phyloP scores from a whole-genome alignment of 2,888 invertebrate genomes.

The Lithosia quadra region DNA sequence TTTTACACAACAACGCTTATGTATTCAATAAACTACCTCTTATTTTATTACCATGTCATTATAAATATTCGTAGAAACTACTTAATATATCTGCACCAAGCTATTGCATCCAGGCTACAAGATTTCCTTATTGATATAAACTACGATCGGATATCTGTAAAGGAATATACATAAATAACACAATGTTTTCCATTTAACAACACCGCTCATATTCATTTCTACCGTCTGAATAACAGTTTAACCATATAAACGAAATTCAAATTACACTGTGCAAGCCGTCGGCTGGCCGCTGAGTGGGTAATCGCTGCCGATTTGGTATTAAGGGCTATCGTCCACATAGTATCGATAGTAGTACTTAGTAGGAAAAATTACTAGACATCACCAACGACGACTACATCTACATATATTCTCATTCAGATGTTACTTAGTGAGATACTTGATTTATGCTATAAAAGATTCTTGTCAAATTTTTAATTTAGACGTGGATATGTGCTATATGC shows the following conservation, averaged over 20 bases:
- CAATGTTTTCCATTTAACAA: slow-evolving; percentile 29
- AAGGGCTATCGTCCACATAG: slow-evolving; percentile 44
- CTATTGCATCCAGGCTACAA: not conserved
- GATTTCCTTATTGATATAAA: slow-evolving; percentile 15
- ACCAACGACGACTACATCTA: slow-evolving; percentile 18
- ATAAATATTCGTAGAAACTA: slow-evolving; percentile 12
- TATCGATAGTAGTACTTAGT: not conserved
- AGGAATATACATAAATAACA: slow-evolving; percentile 13
- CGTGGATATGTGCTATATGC: no score
- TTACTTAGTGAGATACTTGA: not conserved
- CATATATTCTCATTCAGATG: not conserved
- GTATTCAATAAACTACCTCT: not conserved
- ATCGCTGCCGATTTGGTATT: slow-evolving; percentile 58
- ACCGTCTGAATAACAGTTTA: slow-evolving; percentile 61
- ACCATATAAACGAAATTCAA: slow-evolving; percentile 68
- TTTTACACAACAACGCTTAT: not conserved
- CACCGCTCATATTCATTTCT: slow-evolving; percentile 34
- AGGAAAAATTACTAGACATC: not conserved
- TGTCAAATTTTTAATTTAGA: no score
- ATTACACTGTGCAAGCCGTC: slow-evolving; percentile 62
- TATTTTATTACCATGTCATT: slow-evolving; percentile 2
- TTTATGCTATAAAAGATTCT: not conserved
- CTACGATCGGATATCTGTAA: slow-evolving; percentile 12
- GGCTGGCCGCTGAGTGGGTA: slow-evolving; percentile 59
- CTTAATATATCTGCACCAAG: slow-evolving; percentile 7